Conservation (phyloP, 2,888 invertebrate species). For the Sinelater perroti region DNA sequence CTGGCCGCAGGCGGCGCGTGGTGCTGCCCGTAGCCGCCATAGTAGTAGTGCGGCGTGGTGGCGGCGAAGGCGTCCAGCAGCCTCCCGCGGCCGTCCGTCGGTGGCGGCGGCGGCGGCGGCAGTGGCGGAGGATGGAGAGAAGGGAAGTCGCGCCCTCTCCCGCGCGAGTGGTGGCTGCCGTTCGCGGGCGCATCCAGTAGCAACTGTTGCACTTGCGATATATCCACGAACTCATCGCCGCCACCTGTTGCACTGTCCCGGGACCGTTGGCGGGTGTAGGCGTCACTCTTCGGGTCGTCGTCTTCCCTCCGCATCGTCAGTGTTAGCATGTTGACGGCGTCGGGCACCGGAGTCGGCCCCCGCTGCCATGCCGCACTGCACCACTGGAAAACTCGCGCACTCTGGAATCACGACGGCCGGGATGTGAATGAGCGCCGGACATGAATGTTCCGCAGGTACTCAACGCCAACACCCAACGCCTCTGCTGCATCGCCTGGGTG, state of each 20-base stretch:
- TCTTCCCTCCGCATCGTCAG: conserved; percentile 81
- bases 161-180: conserved; percentile 51
- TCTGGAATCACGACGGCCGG: conserved; percentile 42
- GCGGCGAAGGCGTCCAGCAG: conserved; percentile 57
- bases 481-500: conserved; percentile 51
- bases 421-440: conserved; percentile 51
- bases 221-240: conserved; percentile 81
- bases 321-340: conserved; percentile 62
- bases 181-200: conserved; percentile 65
- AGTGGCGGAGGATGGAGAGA: too few species aligned
- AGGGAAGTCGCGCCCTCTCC: conserved; percentile 44
- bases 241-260: conserved; percentile 42
- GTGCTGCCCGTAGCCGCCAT: conserved; percentile 47
- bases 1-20: conserved; percentile 60
- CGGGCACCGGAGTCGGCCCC: conserved; percentile 65
- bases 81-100: conserved; percentile 43
- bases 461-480: conserved; percentile 54
- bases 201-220: conserved; percentile 81
- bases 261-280: conserved; percentile 50
- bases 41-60: conserved; percentile 52
- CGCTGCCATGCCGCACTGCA: conserved; percentile 60
- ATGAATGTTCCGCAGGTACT: conserved; percentile 51
- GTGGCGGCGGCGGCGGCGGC: conserved; percentile 39
- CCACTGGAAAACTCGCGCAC: conserved; percentile 43
- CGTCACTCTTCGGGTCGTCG: conserved; percentile 62